Percentiles rank a stretch among this genome's conserved stretches.
These are phyloP conservation scores for Trichosurus vulpecula DNA, from an alignment of 2,797 vertebrate genomes.

Conservation along the genomic window DNA sequence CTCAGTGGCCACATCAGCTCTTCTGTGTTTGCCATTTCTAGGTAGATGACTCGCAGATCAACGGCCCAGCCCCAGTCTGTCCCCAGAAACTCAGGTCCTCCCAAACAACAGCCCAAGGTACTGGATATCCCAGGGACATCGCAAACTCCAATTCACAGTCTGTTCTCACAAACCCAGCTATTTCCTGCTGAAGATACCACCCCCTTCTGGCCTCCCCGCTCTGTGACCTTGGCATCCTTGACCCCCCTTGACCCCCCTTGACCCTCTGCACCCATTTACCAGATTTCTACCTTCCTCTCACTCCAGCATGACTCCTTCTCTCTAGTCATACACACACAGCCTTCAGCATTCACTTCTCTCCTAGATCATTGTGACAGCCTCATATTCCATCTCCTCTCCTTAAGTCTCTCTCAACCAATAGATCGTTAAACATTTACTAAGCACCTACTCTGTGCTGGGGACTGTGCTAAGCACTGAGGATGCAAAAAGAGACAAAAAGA, in stretches of 20 bases:
- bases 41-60: background rate
- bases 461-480: background rate
- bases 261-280: too few species aligned
- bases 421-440: background rate
- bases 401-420: too few species aligned
- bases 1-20: background rate
- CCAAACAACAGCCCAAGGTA: too few species aligned
- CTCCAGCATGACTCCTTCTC: background rate
- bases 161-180: background rate
- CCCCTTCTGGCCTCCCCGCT: background rate
- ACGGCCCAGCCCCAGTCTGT: too few species aligned
- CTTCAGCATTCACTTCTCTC: too few species aligned
- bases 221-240: background rate
- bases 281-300: background rate
- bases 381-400: too few species aligned
- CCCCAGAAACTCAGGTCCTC: background rate
- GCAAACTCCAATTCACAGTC: background rate
- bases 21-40: background rate
- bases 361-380: too few species aligned
- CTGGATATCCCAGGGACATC: background rate
- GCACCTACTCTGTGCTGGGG: background rate
- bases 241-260: background rate
- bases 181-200: background rate
- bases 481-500: background rate
- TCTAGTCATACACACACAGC: fast-evolving